Base-by-base conservation (phyloP, 1,140 invertebrate species). In the Drosophila rufa region DNA sequence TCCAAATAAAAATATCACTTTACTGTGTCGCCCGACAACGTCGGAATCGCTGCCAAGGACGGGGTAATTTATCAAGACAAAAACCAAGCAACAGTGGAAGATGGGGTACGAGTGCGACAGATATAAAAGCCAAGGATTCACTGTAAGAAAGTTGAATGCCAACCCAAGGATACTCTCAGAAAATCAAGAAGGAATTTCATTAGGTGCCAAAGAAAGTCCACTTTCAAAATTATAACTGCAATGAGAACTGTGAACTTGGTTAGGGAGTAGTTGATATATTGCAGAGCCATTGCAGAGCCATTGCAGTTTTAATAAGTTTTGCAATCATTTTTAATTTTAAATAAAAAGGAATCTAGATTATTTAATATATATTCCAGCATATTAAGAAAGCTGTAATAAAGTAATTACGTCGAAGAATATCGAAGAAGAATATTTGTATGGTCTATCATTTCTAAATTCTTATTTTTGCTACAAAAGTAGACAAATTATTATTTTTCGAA, bases 41-140 rank as follows among this genome's bases (percentile, higher is more conserved):
- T 50, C 67, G 71, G 79, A 81, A 74, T 82, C 83, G 66, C 83
- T 75, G 80, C 81, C 84, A 87, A 87, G 84, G 84, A 89, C 84
- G 84, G 78, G 84, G 84, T 89, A 89, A 89, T 89, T 89, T 89
- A 89, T 89, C 84, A 89, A 89, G 84, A 89, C 84, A 89, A 89
- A 89, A 90, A 90, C 73, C 78, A 64, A 78, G 79, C 66, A 67
- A 46, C 59, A 42, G 59, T 47, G 46, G 51, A 42, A 25, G 61
- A 57, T 27, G 42, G 47, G 17, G 47, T 38, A 30, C 36, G 47
- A 55, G 67, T 70, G 64, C 64, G 66, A 45, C 67, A 69, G 64
- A 70, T 45, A 70, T 68, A 46, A 27, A 55, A 55, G 67, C 38
- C 40, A 70, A 55, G 64, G n/a, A 42, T 12, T 36, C 65, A 67